A percentile compares a stretch with the other conserved stretches of the same genome.
phyloP scores from a whole-genome alignment of 2,113 vertebrate genomes.

The Spheniscus mendiculus region DNA sequence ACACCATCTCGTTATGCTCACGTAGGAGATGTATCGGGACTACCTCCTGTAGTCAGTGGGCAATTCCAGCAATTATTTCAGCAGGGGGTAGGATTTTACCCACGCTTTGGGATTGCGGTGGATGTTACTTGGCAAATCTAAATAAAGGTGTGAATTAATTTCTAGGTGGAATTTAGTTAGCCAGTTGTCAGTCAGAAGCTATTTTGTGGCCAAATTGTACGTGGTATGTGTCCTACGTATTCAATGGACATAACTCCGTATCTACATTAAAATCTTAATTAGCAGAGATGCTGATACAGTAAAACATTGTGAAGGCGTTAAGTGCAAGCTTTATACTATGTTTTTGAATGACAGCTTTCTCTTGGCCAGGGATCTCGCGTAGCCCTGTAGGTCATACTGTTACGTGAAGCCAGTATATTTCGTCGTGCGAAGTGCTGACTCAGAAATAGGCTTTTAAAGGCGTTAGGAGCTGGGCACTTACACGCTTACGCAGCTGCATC shows the following conservation, averaged over 20 bases:
- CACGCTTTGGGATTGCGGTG: too few relatives aligned
- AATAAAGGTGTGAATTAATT: background rate
- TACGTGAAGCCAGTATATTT: background rate
- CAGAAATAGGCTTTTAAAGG: background rate
- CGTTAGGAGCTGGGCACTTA: background rate
- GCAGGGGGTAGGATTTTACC: background rate
- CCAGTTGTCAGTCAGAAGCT: background rate
- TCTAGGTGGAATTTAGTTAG: background rate
- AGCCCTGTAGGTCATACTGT: background rate
- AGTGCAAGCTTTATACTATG: background rate
- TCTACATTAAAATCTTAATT: background rate
- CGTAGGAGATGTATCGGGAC: accelerated
- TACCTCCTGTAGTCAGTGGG: background rate
- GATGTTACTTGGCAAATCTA: background rate
- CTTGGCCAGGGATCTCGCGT: background rate
- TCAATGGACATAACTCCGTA: background rate
- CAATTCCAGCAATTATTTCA: background rate
- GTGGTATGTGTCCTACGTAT: accelerated
- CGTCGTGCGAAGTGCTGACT: background rate
- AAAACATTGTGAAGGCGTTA: background rate
- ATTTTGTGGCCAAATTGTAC: background rate
- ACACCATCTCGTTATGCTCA: background rate
- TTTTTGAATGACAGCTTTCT: background rate
- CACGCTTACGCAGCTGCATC: background rate
- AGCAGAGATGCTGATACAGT: background rate